Evolutionary conservation across 2,888 invertebrate genomes (phyloP).

Genomic region (Mythimna lalbum): DNA sequence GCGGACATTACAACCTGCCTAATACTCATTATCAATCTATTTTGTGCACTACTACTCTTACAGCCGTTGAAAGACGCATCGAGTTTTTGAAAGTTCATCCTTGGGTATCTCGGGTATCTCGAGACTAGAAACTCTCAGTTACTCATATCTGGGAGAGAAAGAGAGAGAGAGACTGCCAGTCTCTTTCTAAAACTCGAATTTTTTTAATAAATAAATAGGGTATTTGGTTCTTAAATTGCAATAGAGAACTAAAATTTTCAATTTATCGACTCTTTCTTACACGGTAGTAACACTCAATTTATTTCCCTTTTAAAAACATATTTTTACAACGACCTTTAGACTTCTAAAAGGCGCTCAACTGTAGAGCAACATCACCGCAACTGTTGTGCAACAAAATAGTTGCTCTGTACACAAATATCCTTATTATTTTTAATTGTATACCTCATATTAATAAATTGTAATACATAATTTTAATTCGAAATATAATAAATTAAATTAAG

Average conservation of each 20-base stretch:
- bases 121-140: no score
- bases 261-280: background rate
- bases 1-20: slow-evolving; percentile 6
- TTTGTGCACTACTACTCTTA: no score
- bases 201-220: no score
- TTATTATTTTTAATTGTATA: slow-evolving; percentile 33
- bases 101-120: no score
- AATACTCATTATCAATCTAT: slow-evolving; percentile 12
- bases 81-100: no score
- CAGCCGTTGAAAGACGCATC: no score
- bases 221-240: background rate
- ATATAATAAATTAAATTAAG: slow-evolving; percentile 29
- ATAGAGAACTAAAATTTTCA: background rate
- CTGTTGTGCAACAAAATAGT: slow-evolving; percentile 3
- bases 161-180: no score
- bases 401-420: slow-evolving; percentile 4
- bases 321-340: background rate
- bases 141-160: no score
- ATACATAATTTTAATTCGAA: slow-evolving; percentile 25
- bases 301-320: background rate
- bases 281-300: background rate
- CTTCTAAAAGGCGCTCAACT: background rate
- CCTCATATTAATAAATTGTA: slow-evolving; percentile 26
- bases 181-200: no score
- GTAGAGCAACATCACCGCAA: background rate